Evolutionary conservation across 2,888 invertebrate species (phyloP).

Genomic region (Sialis lutaria): DNA sequence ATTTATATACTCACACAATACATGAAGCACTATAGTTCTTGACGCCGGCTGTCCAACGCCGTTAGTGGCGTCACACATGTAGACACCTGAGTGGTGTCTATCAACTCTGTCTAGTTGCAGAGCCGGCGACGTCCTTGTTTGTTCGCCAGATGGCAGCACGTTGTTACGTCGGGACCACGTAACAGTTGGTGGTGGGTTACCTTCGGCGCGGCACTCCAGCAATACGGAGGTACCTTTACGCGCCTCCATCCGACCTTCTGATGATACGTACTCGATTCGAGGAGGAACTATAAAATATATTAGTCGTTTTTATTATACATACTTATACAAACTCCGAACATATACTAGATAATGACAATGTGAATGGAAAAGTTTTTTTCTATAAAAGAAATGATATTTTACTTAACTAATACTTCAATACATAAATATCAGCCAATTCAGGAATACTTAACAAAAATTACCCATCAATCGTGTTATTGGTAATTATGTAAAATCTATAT

Average conservation of each 20-base stretch:
- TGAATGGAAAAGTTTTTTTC: too few species aligned
- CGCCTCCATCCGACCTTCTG: conserved; percentile 43
- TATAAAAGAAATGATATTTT: too few species aligned
- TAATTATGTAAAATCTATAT: too few species aligned
- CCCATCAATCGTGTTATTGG: too few species aligned
- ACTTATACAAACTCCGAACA: too few species aligned
- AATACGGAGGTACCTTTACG: conserved; percentile 32
- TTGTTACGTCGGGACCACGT: conserved; percentile 35
- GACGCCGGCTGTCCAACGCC: conserved; percentile 43
- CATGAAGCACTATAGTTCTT: conserved; percentile 40
- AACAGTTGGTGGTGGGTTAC: conserved; percentile 32
- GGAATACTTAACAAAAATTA: too few species aligned
- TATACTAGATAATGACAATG: too few species aligned
- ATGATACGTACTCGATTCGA: conserved; percentile 40
- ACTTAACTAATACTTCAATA: too few species aligned
- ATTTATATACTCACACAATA: conserved; percentile 35
- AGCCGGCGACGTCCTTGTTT: conserved; percentile 38
- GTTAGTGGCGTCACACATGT: conserved; percentile 43
- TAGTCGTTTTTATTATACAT: too few species aligned
- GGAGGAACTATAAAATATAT: conserved; percentile 36
- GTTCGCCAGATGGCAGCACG: conserved; percentile 36
- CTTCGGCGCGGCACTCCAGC: conserved; percentile 30
- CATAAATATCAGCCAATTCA: too few species aligned
- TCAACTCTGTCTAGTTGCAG: conserved; percentile 41
- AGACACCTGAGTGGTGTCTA: conserved; percentile 42